Base-by-base conservation (phyloP, 2,797 vertebrate species). In the Sebastes matsubarae region DNA sequence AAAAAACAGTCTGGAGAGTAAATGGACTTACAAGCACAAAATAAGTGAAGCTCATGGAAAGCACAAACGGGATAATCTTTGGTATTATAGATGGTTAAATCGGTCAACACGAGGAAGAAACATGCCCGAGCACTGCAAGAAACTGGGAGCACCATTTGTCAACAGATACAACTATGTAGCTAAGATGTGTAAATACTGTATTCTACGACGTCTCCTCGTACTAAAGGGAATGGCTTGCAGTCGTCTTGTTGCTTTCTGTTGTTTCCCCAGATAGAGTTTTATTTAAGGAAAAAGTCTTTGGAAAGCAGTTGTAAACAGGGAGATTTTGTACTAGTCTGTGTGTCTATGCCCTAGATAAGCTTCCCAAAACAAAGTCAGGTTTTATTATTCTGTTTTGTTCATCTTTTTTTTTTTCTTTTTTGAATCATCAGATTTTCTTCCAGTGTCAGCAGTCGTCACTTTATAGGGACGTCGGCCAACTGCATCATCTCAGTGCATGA, bases 171-270 rank as follows among this genome's bases (percentile, higher is more conserved):
- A 71, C 82, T 13, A 91, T 89, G 80, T 92, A 89, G 90, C 88
- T 84, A 81, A 71, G 68, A 75, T 71, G 64, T 93, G 90, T 94
- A 94, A 88, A 94, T 93, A 91, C 61, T 91, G 85, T 87, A 80
- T 76, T 86, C 81, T 70, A 68, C 78, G 72, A 86, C 60, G 24
- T 85, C 76, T 87, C 70, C 68, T 89, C 63, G 30, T 68, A 75
- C 75, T 81, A 93, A 94, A 94, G 91, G 93, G 93, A 94, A 91
- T 84, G 82, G 80, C 83, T 86, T 68, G 55, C 79, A 80, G 63
- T 86, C 77, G 68, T 90, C 75, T 77, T 79, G 86, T 88, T 87
- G 71, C 68, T 82, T 85, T 72, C 80, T 75, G 76, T 89, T 80
- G 60, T 79, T 88, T 82, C 38, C 67, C 72, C 70, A 27, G 60